These are phyloP conservation scores for Tachystola acroxantha DNA, from an alignment of 2,888 invertebrate species.

Conservation along the genomic window DNA sequence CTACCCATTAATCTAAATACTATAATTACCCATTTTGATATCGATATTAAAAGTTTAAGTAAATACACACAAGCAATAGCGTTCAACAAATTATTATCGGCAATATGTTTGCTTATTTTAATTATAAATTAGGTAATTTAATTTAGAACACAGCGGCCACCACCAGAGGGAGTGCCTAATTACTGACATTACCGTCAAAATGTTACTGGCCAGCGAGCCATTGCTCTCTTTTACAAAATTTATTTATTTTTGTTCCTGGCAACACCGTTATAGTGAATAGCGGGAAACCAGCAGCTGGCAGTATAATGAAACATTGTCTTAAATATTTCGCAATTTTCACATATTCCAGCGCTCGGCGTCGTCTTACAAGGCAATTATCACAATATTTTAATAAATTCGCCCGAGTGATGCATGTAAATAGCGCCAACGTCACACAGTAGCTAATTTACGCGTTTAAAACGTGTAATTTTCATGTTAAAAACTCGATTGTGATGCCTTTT, in stretches of 20 bases:
- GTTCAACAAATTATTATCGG: too few relatives aligned
- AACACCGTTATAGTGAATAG: conserved; percentile 30
- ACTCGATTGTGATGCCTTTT: conserved; percentile 9
- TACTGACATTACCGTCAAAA: conserved; percentile 30
- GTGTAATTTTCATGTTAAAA: conserved; percentile 13
- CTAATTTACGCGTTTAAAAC: conserved; percentile 12
- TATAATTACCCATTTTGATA: too few relatives aligned
- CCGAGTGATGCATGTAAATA: conserved; percentile 9
- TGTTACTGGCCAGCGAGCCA: conserved; percentile 18
- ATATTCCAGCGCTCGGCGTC: conserved; percentile 8
- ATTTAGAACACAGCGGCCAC: conserved; percentile 26
- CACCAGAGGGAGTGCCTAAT: conserved; percentile 23
- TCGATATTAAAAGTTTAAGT: too few relatives aligned
- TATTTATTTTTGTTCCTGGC: conserved; percentile 23
- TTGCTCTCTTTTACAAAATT: conserved; percentile 18
- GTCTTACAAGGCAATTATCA: conserved; percentile 16
- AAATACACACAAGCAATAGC: too few relatives aligned
- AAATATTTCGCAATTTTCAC: conserved; percentile 18
- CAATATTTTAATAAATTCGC: conserved; percentile 13
- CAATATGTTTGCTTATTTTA: conserved; percentile 11
- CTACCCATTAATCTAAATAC: too few relatives aligned
- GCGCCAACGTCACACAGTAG: conserved; percentile 9
- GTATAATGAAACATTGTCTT: conserved; percentile 18
- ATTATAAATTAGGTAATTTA: conserved; percentile 19
- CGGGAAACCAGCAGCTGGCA: conserved; percentile 21